Conservation (phyloP, 2,888 invertebrate genomes). For the Agonum fuliginosum region DNA sequence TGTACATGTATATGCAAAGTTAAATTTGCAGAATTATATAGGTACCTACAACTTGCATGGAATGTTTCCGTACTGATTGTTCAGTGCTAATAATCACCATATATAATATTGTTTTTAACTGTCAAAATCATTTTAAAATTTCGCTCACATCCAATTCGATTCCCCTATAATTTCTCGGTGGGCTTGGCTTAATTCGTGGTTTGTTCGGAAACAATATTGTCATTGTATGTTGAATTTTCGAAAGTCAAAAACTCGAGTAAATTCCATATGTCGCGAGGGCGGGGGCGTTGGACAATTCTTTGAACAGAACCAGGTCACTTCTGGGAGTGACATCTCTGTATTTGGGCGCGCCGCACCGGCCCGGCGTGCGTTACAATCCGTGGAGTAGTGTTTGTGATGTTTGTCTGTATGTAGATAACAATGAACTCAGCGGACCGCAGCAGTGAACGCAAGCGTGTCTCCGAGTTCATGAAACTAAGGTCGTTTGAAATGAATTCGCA, state of each 20-base stretch:
- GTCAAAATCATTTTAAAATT: conserved; percentile 16
- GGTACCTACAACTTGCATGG: no score
- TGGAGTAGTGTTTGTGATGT: neutral
- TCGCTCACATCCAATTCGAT: conserved; percentile 2
- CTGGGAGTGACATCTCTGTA: conserved; percentile 54
- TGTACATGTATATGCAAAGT: no score
- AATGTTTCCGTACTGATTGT: no score
- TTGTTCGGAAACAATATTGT: conserved; percentile 42
- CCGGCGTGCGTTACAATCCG: neutral
- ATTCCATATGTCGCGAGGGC: conserved; percentile 32
- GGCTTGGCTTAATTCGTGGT: conserved; percentile 44
- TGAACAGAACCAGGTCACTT: conserved; percentile 48
- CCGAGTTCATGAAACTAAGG: conserved; percentile 47
- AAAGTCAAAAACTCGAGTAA: conserved; percentile 40
- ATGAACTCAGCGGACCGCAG: conserved; percentile 29
- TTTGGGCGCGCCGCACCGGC: conserved; percentile 37
- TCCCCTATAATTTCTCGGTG: neutral
- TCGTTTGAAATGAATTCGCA: conserved; percentile 21
- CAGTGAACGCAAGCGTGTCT: conserved; percentile 27
- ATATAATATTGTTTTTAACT: neutral
- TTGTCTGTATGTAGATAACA: conserved; percentile 1
- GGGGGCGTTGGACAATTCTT: conserved; percentile 38
- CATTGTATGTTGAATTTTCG: conserved; percentile 47
- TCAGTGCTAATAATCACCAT: no score
- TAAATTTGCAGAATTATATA: no score